Conservation (phyloP, 2,797 vertebrate species). For the Microchirus variegatus region DNA sequence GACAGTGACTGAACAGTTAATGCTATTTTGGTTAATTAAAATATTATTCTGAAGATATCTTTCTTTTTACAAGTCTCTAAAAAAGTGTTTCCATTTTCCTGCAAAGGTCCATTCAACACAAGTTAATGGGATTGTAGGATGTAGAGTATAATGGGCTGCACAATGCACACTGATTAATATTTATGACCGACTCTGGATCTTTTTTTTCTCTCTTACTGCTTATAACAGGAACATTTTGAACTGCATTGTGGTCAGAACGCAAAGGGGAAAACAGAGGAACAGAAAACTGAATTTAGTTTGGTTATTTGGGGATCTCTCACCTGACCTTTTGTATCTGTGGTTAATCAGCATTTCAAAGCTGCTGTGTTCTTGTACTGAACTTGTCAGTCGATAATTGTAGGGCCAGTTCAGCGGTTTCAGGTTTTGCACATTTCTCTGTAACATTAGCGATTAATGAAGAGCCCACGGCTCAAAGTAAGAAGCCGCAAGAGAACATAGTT, state of each 20-base stretch:
- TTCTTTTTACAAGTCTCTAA: background rate
- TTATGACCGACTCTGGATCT: background rate
- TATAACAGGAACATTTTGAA: background rate
- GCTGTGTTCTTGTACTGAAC: background rate
- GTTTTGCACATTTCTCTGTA: background rate
- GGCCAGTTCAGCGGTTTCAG: background rate
- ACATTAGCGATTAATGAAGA: background rate
- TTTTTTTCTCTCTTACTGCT: background rate
- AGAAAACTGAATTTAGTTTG: slow-evolving; percentile 3
- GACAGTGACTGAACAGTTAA: background rate
- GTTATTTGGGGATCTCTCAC: background rate
- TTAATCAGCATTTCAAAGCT: slow-evolving; percentile 7
- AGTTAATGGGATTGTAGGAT: slow-evolving; percentile 6
- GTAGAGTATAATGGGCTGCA: background rate
- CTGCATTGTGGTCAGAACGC: background rate
- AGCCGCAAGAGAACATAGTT: no score
- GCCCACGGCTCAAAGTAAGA: background rate
- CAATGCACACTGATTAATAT: background rate
- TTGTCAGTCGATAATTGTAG: background rate
- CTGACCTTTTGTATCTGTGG: background rate
- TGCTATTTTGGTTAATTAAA: background rate
- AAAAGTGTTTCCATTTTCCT: background rate
- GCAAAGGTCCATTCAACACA: slow-evolving; percentile 18
- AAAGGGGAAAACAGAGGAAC: background rate
- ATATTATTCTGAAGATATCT: slow-evolving; percentile 13